phyloP scores from a whole-genome alignment of 2,888 invertebrate genomes.

The Dioctria linearis region DNA sequence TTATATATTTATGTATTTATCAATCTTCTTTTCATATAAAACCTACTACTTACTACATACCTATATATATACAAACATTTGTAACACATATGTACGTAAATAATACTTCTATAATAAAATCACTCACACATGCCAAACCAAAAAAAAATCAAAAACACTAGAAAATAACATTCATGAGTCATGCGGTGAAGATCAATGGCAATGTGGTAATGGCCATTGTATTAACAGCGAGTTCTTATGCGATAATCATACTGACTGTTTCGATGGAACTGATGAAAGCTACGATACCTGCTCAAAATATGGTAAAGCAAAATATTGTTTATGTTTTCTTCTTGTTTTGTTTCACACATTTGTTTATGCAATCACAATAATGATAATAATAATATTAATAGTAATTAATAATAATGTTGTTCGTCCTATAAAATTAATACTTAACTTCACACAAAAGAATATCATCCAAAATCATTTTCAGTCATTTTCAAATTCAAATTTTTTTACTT shows the following conservation, averaged over 20 bases:
- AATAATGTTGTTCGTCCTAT: neutral
- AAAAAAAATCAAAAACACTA: neutral
- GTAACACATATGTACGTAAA: constrained; percentile 36
- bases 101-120: constrained; percentile 12
- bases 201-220: constrained; percentile 78
- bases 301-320: constrained; percentile 63
- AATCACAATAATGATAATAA: no score
- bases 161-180: constrained; percentile 53
- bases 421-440: neutral
- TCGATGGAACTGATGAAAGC: constrained; percentile 75
- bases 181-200: constrained; percentile 72
- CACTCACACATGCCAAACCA: neutral
- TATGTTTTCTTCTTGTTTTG: constrained; percentile 52
- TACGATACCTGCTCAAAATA: constrained; percentile 63
- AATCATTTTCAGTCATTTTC: constrained; percentile 19
- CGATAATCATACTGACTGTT: constrained; percentile 75
- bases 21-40: constrained; percentile 31
- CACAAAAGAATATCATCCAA: constrained; percentile 11
- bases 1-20: constrained; percentile 1
- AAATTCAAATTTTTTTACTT: neutral
- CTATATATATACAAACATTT: constrained; percentile 5
- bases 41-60: no score
- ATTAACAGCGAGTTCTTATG: constrained; percentile 75
- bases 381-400: neutral
- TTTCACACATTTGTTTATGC: neutral